Evolutionary conservation across 1,140 invertebrate species (phyloP).

Genomic region (Ceratitis capitata): DNA sequence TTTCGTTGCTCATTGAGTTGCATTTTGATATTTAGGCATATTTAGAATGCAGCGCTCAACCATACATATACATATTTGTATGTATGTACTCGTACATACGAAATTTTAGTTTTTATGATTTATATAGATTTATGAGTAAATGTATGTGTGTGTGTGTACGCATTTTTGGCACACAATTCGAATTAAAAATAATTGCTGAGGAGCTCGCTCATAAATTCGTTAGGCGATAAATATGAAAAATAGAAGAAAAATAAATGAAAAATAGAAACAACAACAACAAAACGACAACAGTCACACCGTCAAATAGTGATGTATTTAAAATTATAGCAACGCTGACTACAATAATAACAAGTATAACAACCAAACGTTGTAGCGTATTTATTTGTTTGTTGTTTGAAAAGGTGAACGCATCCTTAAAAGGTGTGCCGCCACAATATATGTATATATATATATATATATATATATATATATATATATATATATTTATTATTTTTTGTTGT

Average conservation of each 20-base stretch:
- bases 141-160: neutral
- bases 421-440: neutral
- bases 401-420: slow-evolving; percentile 45
- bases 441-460: neutral
- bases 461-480: neutral
- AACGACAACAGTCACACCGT: slow-evolving; percentile 28
- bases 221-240: slow-evolving; percentile 37
- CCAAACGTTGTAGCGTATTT: neutral
- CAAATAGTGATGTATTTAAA: neutral
- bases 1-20: slow-evolving; percentile 5
- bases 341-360: neutral
- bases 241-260: neutral
- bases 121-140: too few species aligned
- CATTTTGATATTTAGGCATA: slow-evolving; percentile 46
- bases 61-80: neutral
- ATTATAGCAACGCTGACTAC: neutral
- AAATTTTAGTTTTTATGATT: too few species aligned
- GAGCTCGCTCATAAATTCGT: slow-evolving; percentile 39
- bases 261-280: neutral
- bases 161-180: slow-evolving; percentile 62
- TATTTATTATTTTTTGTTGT: neutral
- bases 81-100: neutral
- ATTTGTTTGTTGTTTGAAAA: neutral
- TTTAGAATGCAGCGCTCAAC: too few species aligned
- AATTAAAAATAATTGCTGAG: slow-evolving; percentile 61